A percentile compares a stretch with the other conserved stretches of the same genome.
These are phyloP conservation scores for Dasyprocta punctata DNA, from an alignment of 2,113 vertebrate genomes.

Conservation along the genomic window DNA sequence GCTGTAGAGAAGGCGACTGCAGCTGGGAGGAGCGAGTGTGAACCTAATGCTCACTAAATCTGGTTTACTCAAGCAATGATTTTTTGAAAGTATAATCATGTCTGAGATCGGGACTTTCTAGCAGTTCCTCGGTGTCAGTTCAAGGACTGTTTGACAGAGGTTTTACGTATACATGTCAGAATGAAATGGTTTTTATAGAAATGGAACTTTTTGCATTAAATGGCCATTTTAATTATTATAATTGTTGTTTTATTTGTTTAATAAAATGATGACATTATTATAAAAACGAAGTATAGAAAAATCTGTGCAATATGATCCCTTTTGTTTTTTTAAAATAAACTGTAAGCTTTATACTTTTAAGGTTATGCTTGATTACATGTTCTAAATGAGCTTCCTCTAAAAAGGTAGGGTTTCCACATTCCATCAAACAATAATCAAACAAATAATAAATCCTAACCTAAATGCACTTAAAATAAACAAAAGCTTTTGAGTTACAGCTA, in stretches of 20 bases:
- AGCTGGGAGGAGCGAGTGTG: fast-evolving
- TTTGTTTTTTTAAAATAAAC: background rate
- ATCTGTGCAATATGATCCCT: background rate
- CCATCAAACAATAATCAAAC: background rate
- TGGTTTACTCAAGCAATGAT: background rate
- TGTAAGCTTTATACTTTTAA: background rate
- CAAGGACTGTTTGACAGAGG: background rate
- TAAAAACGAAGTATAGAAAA: background rate
- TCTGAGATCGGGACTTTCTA: too few relatives aligned
- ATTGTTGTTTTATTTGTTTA: background rate
- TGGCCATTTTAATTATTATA: background rate
- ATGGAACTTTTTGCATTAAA: background rate
- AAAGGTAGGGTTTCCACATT: background rate
- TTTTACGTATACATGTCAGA: background rate
- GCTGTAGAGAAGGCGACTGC: background rate
- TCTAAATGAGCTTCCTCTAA: background rate
- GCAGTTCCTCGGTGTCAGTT: background rate
- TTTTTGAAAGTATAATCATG: background rate
- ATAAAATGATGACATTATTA: background rate
- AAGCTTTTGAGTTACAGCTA: background rate
- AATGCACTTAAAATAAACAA: background rate
- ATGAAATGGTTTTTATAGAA: background rate
- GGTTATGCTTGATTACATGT: background rate
- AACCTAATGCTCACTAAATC: background rate
- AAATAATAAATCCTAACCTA: background rate